Evolutionary conservation across 2,797 vertebrate genomes (phyloP), one percentile per base, ranked within the genome.

Genomic region (Rallus crepitans): DNA sequence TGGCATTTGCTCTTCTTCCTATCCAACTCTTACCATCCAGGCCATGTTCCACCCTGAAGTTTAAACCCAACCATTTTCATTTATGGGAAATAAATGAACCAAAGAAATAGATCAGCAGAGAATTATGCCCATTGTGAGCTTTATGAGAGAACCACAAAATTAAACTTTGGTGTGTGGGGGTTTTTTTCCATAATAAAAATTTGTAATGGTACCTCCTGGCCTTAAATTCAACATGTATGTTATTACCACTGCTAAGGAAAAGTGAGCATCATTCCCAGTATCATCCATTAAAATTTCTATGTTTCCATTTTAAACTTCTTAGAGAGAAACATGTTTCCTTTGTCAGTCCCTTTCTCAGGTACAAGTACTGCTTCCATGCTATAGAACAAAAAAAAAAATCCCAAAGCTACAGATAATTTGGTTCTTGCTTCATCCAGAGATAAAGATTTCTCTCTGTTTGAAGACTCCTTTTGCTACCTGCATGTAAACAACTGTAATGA

Each of bases 401-500:
- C 23, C 30, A 7, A 20, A 73, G 60, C 16, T 37, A 6, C 7
- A 61, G n/a, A 48, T 25, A 69, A 11, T 71, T 84, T 48, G 15
- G 45, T 47, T 96, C 39, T 2, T 39, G 27, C 65, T 63, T 30
- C 27, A 92, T 37, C 16, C 73, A 72, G 35, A 83, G 23, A 76
- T 13, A 48, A 88, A 84, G 55, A 91, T 72, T 94, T 93, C 47
- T 79, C 53, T 31, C 68, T 91, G 76, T 70, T 63, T 95, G 55
- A 79, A 45, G 65, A 27, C 68, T 96, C 86, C 21, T 90, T 91
- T 95, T 96, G 75, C 64, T 94, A 87, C 93, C 85, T 91, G 69
- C 90, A 57, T 93, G 95, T 96, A 97, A 96, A 96, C 94, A 96
- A 7, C 76, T 65, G 85, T 70, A 95, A 96, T 65, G 73, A 95